A percentile compares a stretch with the other conserved stretches of the same genome.
These are phyloP conservation scores for Calliphora vomitoria DNA, from an alignment of 2,888 invertebrate genomes.

Conservation along the genomic window DNA sequence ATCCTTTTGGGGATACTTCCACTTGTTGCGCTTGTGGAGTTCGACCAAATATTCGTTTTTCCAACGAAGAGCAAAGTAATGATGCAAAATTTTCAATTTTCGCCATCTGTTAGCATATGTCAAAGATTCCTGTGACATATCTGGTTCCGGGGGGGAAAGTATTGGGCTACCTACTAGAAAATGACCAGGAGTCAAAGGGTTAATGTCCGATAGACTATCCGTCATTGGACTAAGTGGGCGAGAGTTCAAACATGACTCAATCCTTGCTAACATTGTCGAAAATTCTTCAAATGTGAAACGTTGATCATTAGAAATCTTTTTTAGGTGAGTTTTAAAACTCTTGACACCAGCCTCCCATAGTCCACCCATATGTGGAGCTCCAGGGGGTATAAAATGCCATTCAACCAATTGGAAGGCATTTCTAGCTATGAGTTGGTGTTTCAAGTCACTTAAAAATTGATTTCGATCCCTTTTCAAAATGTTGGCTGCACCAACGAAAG, in stretches of 20 bases:
- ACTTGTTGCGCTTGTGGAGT: too few relatives aligned
- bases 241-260: background rate
- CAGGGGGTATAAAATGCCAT: constrained; percentile 39
- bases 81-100: background rate
- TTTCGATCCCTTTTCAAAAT: background rate
- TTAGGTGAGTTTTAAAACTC: constrained; percentile 34
- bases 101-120: constrained; percentile 21
- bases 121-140: constrained; percentile 32
- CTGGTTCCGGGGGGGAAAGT: background rate
- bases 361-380: constrained; percentile 30
- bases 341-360: constrained; percentile 34
- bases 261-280: background rate
- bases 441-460: background rate
- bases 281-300: constrained; percentile 15
- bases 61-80: constrained; percentile 54
- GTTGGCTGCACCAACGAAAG: constrained; percentile 2
- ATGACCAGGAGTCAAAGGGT: too few relatives aligned
- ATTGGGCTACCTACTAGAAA: too few relatives aligned
- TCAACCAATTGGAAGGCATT: background rate
- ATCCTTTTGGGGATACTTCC: too few relatives aligned
- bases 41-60: constrained; percentile 1
- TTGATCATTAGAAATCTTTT: background rate
- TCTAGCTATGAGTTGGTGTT: background rate
- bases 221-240: background rate
- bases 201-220: too few relatives aligned